These are phyloP conservation scores for Henricia sp. DNA, from an alignment of 53 echinoderm and acorn worm species.

Conservation along the genomic window DNA sequence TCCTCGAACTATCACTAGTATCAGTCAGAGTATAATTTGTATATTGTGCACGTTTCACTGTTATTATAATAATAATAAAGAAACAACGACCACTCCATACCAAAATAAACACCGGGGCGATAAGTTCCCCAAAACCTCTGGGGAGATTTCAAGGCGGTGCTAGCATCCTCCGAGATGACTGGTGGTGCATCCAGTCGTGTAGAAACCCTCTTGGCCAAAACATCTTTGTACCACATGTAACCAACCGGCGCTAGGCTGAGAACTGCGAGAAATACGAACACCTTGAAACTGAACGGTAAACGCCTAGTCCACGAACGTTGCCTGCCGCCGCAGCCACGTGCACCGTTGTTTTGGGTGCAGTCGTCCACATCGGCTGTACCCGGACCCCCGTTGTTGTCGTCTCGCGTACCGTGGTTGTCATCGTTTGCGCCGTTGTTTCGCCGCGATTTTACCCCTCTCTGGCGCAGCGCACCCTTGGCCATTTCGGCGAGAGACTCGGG, in stretches of 20 bases:
- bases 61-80: too few species aligned
- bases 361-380: background rate
- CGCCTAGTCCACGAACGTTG: background rate
- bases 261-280: slow-evolving; percentile 28
- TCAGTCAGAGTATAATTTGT: too few species aligned
- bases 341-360: background rate
- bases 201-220: slow-evolving; percentile 67
- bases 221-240: slow-evolving; percentile 73
- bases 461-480: slow-evolving; percentile 5
- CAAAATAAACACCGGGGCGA: slow-evolving; percentile 94
- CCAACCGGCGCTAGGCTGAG: slow-evolving; percentile 23
- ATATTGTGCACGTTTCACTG: too few species aligned
- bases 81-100: slow-evolving; percentile 40
- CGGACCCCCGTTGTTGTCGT: background rate
- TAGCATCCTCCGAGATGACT: slow-evolving; percentile 74
- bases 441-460: background rate
- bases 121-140: slow-evolving; percentile 96
- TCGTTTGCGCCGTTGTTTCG: slow-evolving; percentile 11
- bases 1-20: too few species aligned
- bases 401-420: background rate
- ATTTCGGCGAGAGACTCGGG: background rate
- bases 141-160: slow-evolving; percentile 63
- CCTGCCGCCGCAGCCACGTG: slow-evolving; percentile 22
- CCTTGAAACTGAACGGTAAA: slow-evolving; percentile 37
- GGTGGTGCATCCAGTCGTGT: slow-evolving; percentile 80